Evolutionary conservation across 2,113 vertebrate genomes (phyloP).

Genomic region (Pollachius pollachius): DNA sequence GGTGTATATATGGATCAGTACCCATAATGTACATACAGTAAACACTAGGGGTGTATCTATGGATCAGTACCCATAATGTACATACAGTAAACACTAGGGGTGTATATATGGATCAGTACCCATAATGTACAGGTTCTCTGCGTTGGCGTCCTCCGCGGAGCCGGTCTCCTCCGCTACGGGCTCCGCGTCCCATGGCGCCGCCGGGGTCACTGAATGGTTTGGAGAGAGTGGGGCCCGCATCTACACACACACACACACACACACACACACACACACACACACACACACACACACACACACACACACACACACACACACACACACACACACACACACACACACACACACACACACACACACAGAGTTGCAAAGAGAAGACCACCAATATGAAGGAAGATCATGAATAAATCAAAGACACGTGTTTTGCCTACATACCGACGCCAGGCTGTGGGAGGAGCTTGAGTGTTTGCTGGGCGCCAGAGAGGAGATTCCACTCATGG

Average conservation of each 20-base stretch:
- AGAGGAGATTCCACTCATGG: constrained; percentile 92
- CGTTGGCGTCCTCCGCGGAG: constrained; percentile 79
- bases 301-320: background rate
- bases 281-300: background rate
- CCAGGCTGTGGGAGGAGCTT: constrained; percentile 88
- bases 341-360: background rate
- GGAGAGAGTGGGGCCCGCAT: constrained; percentile 73
- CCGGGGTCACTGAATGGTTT: constrained; percentile 74
- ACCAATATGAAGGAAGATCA: background rate
- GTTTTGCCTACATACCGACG: constrained; percentile 78
- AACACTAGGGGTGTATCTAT: no score
- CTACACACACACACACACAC: constrained; percentile 36
- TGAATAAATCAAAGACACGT: constrained; percentile 11
- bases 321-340: background rate
- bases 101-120: constrained; percentile 62
- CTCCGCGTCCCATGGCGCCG: constrained; percentile 81
- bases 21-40: no score
- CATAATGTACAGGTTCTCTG: constrained; percentile 91
- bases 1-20: no score
- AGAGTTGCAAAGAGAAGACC: background rate
- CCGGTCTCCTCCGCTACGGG: constrained; percentile 77
- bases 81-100: no score
- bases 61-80: no score
- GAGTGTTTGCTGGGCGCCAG: constrained; percentile 93
- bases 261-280: background rate